Base-by-base conservation (phyloP, 2,888 invertebrate species). In the Phyllotreta striolata region DNA sequence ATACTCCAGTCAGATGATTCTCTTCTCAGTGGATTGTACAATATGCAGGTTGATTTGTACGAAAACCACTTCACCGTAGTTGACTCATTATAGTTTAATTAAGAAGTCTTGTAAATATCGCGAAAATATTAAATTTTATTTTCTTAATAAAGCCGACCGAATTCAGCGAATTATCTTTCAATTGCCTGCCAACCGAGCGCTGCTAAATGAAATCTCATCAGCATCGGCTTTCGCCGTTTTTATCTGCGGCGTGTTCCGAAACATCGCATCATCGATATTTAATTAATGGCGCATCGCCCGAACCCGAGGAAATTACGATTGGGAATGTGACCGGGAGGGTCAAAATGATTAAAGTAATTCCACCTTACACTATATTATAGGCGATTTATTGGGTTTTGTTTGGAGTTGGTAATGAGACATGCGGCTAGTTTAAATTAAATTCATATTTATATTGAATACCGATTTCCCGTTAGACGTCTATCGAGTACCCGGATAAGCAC, bases 391-490 rank as follows among this genome's bases (percentile, higher is more conserved):
- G 68, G 63, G 64, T 67, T 69, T 67, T 67, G 71, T 68, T 64
- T 65, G 58, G 54, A 24, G 66, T 62, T 64, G 65, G 65, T 74
- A 74, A 74, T 74, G 71, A 74, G 73, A 66, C 73, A 71, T 68
- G 70, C 70, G 66, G 69, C 68, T 72, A 70, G 72, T 72, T 74
- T 74, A 75, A 75, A 75, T 73, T 73, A 76, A 75, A 75, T 74
- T 76, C 75, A 76, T 77, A 78, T 76, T 77, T 77, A 76, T 78
- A 77, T 76, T 74, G 74, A 72, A 75, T 73, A 71, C 69, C 68
- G 69, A 64, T 24, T 70, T 75, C 63, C 77, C 78, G 78, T 77
- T 77, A 77, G 73, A 69, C 70, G 74, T 74, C 75, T 72, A 73
- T 74, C 71, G 71, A 74, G 67, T 72, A 72, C 24, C 72, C 72